phyloP scores from a whole-genome alignment of 2,888 invertebrate species.

The Helobdella robusta region DNA sequence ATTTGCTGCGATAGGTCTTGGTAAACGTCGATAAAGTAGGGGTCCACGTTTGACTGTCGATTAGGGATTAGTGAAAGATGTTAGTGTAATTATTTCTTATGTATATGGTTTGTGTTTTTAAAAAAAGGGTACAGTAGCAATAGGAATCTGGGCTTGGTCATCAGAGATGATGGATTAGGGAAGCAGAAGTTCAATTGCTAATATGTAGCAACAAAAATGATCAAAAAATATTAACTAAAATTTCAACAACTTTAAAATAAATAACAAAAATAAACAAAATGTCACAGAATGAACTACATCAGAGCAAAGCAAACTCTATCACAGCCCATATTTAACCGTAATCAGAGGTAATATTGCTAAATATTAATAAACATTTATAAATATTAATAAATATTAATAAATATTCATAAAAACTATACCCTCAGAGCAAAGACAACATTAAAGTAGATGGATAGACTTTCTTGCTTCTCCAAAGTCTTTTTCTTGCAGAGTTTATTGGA shows the following conservation, averaged over 20 bases:
- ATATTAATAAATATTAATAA: too few species aligned
- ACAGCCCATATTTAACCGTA: too few species aligned
- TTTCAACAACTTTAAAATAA: background rate
- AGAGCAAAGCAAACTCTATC: background rate
- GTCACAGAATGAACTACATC: background rate
- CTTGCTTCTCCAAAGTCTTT: background rate
- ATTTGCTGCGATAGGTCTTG: slow-evolving; percentile 19
- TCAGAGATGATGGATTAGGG: background rate
- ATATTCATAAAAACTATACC: background rate
- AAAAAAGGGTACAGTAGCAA: background rate
- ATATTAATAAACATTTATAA: too few species aligned
- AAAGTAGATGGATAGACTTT: background rate
- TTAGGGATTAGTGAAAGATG: too few species aligned
- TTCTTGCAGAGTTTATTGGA: background rate
- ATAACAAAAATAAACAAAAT: background rate
- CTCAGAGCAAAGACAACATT: slow-evolving; percentile 16
- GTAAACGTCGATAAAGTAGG: background rate
- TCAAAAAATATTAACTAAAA: background rate
- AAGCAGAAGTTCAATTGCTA: background rate
- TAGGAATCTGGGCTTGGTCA: too few species aligned
- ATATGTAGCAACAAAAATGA: background rate
- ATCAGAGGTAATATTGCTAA: too few species aligned
- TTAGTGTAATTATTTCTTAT: too few species aligned
- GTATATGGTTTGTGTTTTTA: too few species aligned
- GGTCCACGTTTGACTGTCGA: slow-evolving; percentile 8